Conservation (phyloP, 2,888 invertebrate species). For the Ditula angustiorana region DNA sequence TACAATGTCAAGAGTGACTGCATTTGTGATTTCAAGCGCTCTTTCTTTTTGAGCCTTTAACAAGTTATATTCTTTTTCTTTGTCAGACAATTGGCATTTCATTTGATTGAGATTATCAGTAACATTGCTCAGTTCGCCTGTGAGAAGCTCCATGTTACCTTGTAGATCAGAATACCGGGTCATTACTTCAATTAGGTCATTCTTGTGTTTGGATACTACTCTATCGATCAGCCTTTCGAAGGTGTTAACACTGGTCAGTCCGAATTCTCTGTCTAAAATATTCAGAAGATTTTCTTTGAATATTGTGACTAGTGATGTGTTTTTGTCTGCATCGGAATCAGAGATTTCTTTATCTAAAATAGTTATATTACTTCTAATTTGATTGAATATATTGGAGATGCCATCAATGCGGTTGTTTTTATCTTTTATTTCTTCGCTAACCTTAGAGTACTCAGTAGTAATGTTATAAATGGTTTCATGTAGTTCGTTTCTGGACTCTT, state of each 20-base stretch:
- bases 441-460: constrained; percentile 49
- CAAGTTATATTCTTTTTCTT: constrained; percentile 65
- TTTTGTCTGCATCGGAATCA: constrained; percentile 45
- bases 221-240: constrained; percentile 60
- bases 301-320: constrained; percentile 46
- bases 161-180: constrained; percentile 55
- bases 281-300: constrained; percentile 64
- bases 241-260: constrained; percentile 51
- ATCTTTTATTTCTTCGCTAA: constrained; percentile 56
- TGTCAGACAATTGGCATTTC: constrained; percentile 59
- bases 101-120: constrained; percentile 58
- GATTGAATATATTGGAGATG: constrained; percentile 52
- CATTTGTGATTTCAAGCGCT: constrained; percentile 68
- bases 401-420: constrained; percentile 54
- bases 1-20: constrained; percentile 70
- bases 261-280: constrained; percentile 63
- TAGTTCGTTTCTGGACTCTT: constrained; percentile 58
- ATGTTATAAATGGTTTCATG: constrained; percentile 54
- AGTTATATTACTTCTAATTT: constrained; percentile 57
- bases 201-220: constrained; percentile 55
- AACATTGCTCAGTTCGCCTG: constrained; percentile 55
- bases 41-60: constrained; percentile 65
- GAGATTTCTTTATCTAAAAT: constrained; percentile 49
- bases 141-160: constrained; percentile 53
- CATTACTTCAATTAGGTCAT: constrained; percentile 52